Percentiles rank a stretch among this genome's conserved stretches.
Conservation (phyloP, 2,113 vertebrate genomes). For the Lasiurus borealis region DNA sequence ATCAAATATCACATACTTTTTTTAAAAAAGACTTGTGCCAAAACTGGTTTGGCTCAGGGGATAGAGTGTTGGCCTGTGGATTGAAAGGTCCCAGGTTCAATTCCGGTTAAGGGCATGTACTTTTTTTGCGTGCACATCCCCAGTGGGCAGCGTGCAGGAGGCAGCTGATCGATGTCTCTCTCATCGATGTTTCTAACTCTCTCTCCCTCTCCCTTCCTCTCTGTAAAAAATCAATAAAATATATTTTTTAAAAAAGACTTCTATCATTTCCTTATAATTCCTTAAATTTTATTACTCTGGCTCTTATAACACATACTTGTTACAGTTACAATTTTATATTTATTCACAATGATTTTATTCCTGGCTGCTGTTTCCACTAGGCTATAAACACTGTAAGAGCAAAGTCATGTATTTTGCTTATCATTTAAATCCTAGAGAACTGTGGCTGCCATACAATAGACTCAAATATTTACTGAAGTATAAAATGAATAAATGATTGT, state of each 20-base stretch:
- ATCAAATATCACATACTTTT: constrained; percentile 10
- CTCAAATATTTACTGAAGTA: background rate
- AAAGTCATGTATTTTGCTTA: background rate
- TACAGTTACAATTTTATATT: constrained; percentile 21
- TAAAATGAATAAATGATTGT: background rate
- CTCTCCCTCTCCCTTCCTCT: no score
- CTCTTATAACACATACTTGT: background rate
- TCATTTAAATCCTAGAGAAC: background rate
- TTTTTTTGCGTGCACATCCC: no score
- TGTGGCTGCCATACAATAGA: background rate
- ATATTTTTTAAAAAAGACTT: no score
- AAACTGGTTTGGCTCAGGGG: no score
- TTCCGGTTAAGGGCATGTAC: no score
- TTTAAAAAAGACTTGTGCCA: no score
- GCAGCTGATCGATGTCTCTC: no score
- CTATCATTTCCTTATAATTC: background rate
- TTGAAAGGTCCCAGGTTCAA: no score
- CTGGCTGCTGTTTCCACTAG: background rate
- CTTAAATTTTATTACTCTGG: background rate
- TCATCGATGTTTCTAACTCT: no score
- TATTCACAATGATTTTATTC: background rate
- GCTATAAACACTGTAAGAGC: background rate
- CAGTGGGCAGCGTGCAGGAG: no score
- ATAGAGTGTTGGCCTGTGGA: no score
- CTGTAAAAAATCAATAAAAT: no score